Percentiles rank a stretch among this genome's conserved stretches.
These are phyloP conservation scores for Brachirus orientalis DNA, from an alignment of 2,113 vertebrate genomes.

Conservation along the genomic window DNA sequence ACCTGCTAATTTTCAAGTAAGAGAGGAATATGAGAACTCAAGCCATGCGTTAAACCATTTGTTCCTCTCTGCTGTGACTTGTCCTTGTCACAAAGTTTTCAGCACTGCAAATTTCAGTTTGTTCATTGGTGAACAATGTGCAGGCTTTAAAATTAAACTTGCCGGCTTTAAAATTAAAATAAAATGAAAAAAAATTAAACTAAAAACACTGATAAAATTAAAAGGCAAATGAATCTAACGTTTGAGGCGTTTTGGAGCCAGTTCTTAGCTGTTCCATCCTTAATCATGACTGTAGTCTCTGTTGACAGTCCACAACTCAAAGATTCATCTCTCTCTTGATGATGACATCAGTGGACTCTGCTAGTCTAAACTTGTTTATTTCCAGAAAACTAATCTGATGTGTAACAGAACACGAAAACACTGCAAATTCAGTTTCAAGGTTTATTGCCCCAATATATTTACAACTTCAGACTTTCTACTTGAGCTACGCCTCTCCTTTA, in stretches of 20 bases:
- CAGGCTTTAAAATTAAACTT: too few species aligned
- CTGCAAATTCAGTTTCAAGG: background rate
- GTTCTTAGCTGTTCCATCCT: background rate
- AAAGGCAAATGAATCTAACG: background rate
- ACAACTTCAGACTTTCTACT: background rate
- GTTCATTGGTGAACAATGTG: too few species aligned
- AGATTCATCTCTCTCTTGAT: conserved; percentile 6
- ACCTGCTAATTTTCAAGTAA: too few species aligned
- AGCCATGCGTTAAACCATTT: background rate
- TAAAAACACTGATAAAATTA: background rate
- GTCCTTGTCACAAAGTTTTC: background rate
- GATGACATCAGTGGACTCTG: conserved; percentile 3
- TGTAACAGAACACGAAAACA: background rate
- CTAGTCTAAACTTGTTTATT: conserved; percentile 10
- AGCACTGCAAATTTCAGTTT: background rate
- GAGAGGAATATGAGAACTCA: background rate
- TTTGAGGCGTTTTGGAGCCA: background rate
- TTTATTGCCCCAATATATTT: background rate
- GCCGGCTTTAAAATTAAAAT: background rate
- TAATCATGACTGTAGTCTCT: background rate
- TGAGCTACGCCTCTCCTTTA: conserved; percentile 20
- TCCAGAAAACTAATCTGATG: conserved; percentile 5
- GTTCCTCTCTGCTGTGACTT: background rate
- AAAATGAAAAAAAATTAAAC: too few species aligned
- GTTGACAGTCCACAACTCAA: background rate